phyloP scores from a whole-genome alignment of 2,888 invertebrate species.

The Dorcus hopei region DNA sequence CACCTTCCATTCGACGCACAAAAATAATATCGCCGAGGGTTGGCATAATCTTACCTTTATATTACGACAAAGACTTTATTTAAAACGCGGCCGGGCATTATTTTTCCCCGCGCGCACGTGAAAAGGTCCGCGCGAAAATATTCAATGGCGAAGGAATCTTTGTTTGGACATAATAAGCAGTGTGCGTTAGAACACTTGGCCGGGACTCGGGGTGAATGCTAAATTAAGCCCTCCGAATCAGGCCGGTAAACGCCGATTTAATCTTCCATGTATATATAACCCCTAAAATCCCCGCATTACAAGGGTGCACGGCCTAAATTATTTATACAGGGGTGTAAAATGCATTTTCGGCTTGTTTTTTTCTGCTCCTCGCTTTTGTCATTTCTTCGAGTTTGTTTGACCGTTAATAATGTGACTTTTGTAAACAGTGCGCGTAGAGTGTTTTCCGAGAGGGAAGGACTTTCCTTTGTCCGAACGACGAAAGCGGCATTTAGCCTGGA shows the following conservation, averaged over 20 bases:
- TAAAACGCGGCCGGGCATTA: neutral
- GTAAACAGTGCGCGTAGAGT: conserved; percentile 33
- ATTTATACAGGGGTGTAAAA: conserved; percentile 2
- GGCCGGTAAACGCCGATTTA: neutral
- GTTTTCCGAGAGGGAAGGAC: neutral
- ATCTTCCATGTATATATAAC: neutral
- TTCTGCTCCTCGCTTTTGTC: neutral
- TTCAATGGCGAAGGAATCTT: neutral
- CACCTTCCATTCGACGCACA: no score
- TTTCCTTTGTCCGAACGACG: neutral
- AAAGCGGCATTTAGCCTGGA: no score
- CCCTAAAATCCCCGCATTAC: neutral
- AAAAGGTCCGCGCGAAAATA: neutral
- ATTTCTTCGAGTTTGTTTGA: conserved; percentile 33
- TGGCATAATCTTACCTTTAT: neutral
- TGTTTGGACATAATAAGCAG: neutral
- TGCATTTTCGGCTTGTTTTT: neutral
- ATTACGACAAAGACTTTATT: neutral
- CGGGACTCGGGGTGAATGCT: neutral
- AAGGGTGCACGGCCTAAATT: neutral
- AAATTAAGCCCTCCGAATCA: neutral
- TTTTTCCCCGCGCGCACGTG: neutral
- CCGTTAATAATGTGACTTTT: conserved; percentile 47
- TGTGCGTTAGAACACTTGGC: neutral
- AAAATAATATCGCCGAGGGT: no score